Evolutionary conservation across 2,888 invertebrate genomes (phyloP), one percentile per base, ranked within the genome.

Genomic region (Megamerina dolium): DNA sequence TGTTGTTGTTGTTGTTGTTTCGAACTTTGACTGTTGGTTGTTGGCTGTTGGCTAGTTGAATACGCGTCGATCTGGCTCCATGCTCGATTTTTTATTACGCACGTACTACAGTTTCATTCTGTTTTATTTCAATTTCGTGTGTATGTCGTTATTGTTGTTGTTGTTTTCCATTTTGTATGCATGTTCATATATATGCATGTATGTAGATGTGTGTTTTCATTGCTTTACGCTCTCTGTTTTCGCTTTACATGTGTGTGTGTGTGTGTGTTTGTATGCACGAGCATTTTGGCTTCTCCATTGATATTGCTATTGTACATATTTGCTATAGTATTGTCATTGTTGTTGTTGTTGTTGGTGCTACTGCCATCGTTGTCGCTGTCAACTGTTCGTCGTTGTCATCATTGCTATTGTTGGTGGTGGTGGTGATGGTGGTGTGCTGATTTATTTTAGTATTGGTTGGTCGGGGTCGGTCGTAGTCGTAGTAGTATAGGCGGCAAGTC

Each of bases 401-500:
- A 17, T 23, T 23, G 26, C 23, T 27, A 13, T 27, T 10, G 10
- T 10, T 27, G 27, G 3, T 27, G 10, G 27, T 27, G 27, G 10
- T 23, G 10, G 27, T 27, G 27, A n/a, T 27, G 27, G 10, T 27
- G 12, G 10, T 13, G 13, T 58, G 38, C 56, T 60, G 66, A 63
- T 63, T 63, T 65, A 63, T 63, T 65, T 63, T 61, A 49, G 51
- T 45, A 49, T 50, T 47, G 31, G 12, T 34, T 49, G 63, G 64
- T 63, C 61, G 66, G 56, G 48, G 49, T 44, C 45, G 49, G 45
- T 51, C 47, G 47, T 51, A 16, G 16, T 31, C 5, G 4, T 9
- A 8, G 14, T 21, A 21, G 6, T n/a, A n/a, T n/a, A n/a, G n/a
- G n/a, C n/a, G n/a, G n/a, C n/a, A n/a, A n/a, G n/a, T n/a, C n/a